These are phyloP conservation scores for Oreochromis grahami DNA, from an alignment of 2,797 vertebrate genomes.

Conservation along the genomic window DNA sequence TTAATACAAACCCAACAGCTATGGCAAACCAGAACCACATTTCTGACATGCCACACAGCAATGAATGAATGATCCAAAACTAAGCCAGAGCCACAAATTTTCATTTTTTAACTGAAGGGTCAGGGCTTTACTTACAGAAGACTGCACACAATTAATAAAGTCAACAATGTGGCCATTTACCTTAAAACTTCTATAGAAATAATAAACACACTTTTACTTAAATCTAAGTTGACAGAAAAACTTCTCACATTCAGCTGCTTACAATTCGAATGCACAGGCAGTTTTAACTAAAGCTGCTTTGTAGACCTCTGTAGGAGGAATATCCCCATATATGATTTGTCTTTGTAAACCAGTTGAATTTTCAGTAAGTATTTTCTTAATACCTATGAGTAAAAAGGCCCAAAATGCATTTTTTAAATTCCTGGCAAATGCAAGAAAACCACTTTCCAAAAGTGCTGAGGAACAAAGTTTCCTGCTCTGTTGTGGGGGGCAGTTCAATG, in stretches of 20 bases:
- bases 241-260: not conserved
- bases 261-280: not conserved
- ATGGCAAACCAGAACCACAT: not conserved
- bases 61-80: not conserved
- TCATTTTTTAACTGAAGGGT: not conserved
- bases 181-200: not conserved
- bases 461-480: conserved; percentile 51
- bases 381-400: not conserved
- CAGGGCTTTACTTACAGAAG: not conserved
- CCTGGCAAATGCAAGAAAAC: conserved; percentile 27
- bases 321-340: not conserved
- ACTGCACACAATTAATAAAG: not conserved
- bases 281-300: not conserved
- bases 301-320: not conserved
- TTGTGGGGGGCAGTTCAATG: conserved; percentile 26
- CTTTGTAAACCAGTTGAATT: not conserved
- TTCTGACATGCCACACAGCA: not conserved
- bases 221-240: not conserved
- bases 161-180: not conserved
- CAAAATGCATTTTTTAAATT: not conserved
- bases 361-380: conserved; percentile 1
- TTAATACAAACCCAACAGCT: not conserved
- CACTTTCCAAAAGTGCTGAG: conserved; percentile 65
- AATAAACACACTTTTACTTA: not conserved
- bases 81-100: not conserved